phyloP scores from a whole-genome alignment of 2,888 invertebrate species.

The Tinea semifulvella region DNA sequence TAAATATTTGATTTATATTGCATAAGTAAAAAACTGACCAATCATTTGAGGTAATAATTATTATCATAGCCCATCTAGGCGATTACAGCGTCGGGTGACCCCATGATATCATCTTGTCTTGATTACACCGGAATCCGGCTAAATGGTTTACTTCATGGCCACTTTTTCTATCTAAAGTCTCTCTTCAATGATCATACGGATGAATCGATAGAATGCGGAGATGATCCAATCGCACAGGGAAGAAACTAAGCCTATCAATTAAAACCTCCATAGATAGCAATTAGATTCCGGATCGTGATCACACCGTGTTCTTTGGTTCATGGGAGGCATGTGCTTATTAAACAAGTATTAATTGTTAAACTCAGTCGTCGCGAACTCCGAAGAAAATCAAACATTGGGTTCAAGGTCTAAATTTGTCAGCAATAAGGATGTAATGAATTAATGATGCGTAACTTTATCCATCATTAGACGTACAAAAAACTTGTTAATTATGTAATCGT shows the following conservation, averaged over 20 bases:
- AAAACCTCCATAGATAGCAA: slow-evolving; percentile 24
- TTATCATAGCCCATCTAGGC: no score
- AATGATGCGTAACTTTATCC: slow-evolving; percentile 12
- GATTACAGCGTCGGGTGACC: not conserved
- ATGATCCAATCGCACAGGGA: slow-evolving; percentile 34
- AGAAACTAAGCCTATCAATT: slow-evolving; percentile 31
- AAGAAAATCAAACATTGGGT: slow-evolving; percentile 6
- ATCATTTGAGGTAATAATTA: no score
- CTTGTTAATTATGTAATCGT: slow-evolving; percentile 7
- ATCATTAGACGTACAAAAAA: slow-evolving; percentile 5
- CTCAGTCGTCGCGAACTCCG: not conserved
- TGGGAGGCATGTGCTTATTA: not conserved
- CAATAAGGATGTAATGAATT: slow-evolving; percentile 13
- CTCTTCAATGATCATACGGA: slow-evolving; percentile 22
- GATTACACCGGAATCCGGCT: slow-evolving; percentile 53
- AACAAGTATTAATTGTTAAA: slow-evolving; percentile 4
- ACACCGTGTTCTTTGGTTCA: not conserved
- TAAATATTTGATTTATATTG: no score
- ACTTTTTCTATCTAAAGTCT: slow-evolving; percentile 51
- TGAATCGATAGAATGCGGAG: slow-evolving; percentile 19
- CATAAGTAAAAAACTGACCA: no score
- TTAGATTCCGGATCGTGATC: slow-evolving; percentile 29
- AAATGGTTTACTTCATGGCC: slow-evolving; percentile 49
- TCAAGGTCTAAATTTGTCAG: slow-evolving; percentile 7
- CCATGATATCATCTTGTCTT: slow-evolving; percentile 49